phyloP scores from a whole-genome alignment of 2,113 vertebrate genomes.

The Camelus dromedarius region DNA sequence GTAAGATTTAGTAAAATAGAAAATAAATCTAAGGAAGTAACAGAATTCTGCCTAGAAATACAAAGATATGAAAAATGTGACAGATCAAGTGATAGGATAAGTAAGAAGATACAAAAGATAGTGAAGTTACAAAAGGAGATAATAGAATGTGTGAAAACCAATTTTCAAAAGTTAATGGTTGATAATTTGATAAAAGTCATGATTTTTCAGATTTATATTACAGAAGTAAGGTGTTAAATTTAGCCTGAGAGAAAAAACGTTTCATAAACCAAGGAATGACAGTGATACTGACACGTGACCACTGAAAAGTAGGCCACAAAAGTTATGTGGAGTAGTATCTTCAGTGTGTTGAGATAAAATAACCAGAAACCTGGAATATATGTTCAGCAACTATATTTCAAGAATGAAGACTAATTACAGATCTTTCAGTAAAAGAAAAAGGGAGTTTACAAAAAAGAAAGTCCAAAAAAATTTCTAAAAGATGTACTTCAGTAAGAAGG shows the following conservation, averaged over 20 bases:
- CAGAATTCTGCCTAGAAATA: background rate
- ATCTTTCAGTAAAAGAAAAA: background rate
- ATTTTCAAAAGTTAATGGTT: background rate
- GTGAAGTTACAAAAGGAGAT: background rate
- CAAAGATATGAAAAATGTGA: background rate
- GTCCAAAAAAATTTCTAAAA: background rate
- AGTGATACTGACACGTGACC: background rate
- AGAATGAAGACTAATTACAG: slow-evolving; percentile 1
- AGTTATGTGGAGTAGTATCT: background rate
- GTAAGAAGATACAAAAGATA: background rate
- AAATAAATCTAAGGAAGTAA: background rate
- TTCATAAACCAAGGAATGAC: background rate
- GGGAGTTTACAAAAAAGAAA: background rate
- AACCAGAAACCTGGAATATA: background rate
- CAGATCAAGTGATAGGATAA: background rate
- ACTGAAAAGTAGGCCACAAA: background rate
- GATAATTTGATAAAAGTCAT: background rate
- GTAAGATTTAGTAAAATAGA: background rate
- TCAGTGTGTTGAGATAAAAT: background rate
- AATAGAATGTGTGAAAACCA: background rate
- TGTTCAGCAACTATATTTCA: background rate
- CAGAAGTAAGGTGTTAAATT: background rate
- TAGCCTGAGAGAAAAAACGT: background rate
- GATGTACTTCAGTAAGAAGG: background rate
- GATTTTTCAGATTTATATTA: background rate